Percentiles rank a stretch among this genome's conserved stretches.
These are phyloP conservation scores for Caenorhabditis sp. DNA, from an alignment of 2,888 invertebrate genomes.

Conservation along the genomic window DNA sequence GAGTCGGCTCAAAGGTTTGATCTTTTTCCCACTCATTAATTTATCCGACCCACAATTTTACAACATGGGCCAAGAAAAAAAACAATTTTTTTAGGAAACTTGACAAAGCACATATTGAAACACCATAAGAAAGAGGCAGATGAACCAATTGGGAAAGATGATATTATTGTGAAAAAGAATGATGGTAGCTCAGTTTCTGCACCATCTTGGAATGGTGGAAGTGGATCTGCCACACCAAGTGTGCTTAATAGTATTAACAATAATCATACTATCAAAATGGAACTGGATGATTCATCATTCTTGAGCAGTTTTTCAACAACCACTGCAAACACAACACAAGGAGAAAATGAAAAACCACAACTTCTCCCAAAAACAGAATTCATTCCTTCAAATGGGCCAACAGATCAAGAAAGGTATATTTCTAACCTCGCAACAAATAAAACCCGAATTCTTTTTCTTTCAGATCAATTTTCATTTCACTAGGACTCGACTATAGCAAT, in stretches of 20 bases:
- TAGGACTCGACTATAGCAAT: constrained; percentile 51
- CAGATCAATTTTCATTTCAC: constrained; percentile 52
- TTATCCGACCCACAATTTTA: background rate
- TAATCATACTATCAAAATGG: constrained; percentile 30
- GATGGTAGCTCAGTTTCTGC: constrained; percentile 17
- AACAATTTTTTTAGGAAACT: constrained; percentile 62
- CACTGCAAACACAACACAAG: constrained; percentile 3
- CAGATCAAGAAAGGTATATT: constrained; percentile 44
- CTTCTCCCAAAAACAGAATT: constrained; percentile 3
- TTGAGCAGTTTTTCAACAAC: background rate
- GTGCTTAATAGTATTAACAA: constrained; percentile 16
- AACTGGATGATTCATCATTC: constrained; percentile 29
- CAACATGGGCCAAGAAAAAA: background rate
- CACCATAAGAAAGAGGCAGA: constrained; percentile 70
- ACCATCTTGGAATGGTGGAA: constrained; percentile 7
- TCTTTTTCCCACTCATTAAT: constrained; percentile 5
- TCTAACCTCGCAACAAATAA: background rate
- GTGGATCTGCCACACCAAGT: background rate
- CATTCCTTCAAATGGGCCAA: constrained; percentile 42
- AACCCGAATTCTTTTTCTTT: constrained; percentile 12
- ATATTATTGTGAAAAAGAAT: constrained; percentile 71
- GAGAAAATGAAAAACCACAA: constrained; percentile 12
- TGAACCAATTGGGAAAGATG: constrained; percentile 70
- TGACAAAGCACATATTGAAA: constrained; percentile 71
- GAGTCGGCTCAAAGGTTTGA: constrained; percentile 67